phyloP scores from a whole-genome alignment of 1,140 invertebrate genomes.

The Phthorimaea operculella region DNA sequence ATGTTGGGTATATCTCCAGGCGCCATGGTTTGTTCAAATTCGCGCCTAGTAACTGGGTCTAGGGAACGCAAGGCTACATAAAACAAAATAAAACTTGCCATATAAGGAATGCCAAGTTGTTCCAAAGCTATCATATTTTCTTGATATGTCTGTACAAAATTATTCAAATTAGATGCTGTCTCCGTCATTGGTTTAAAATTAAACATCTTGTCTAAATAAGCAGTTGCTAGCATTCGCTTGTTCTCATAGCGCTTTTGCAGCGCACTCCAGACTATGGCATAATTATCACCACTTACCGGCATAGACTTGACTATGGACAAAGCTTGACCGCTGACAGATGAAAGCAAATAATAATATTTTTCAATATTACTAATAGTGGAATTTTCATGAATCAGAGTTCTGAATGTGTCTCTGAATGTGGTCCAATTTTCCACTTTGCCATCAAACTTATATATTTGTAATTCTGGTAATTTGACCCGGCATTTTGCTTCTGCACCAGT shows the following conservation, averaged over 20 bases:
- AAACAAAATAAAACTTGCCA: background rate
- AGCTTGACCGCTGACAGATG: background rate
- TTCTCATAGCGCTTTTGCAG: background rate
- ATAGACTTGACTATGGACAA: background rate
- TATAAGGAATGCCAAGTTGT: background rate
- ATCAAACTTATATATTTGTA: background rate
- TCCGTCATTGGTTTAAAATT: background rate
- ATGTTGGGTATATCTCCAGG: background rate
- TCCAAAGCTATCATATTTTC: background rate
- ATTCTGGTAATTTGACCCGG: background rate
- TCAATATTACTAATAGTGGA: background rate
- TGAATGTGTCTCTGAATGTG: background rate
- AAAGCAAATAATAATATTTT: conserved; percentile 1
- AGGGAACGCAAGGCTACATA: background rate
- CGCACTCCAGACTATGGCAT: background rate
- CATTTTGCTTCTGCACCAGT: too few relatives aligned
- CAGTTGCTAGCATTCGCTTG: background rate
- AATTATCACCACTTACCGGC: background rate
- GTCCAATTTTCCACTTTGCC: background rate
- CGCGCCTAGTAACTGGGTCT: background rate
- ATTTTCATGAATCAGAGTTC: background rate
- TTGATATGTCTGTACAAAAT: background rate
- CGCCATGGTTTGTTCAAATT: background rate
- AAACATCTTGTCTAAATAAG: background rate
- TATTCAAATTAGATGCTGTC: background rate